Conservation (phyloP, 1,140 invertebrate genomes). For the Drosophila seguyi region DNA sequence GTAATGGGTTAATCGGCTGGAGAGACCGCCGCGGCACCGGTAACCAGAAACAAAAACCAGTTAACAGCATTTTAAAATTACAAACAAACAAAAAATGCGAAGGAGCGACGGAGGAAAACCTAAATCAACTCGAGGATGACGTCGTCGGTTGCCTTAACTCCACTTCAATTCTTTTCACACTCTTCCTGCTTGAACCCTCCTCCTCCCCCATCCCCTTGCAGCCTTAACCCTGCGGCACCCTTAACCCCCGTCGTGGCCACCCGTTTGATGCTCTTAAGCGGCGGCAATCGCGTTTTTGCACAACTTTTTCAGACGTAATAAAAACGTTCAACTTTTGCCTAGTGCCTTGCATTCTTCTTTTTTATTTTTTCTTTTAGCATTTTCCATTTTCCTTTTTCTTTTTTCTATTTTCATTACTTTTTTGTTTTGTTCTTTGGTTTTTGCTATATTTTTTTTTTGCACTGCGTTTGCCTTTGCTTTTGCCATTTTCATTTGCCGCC, state of each 20-base stretch:
- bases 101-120: conserved; percentile 32
- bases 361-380: neutral
- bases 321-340: conserved; percentile 79
- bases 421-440: conserved; percentile 27
- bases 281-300: conserved; percentile 80
- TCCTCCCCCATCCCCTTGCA: neutral
- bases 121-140: conserved; percentile 68
- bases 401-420: conserved; percentile 21
- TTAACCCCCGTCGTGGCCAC: conserved; percentile 5
- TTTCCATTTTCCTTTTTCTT: conserved; percentile 26
- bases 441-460: conserved; percentile 19
- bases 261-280: conserved; percentile 69
- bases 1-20: conserved; percentile 29
- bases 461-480: conserved; percentile 43
- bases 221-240: conserved; percentile 14
- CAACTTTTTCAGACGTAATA: conserved; percentile 79
- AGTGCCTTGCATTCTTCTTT: conserved; percentile 40
- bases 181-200: neutral
- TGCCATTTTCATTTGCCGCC: conserved; percentile 78
- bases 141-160: conserved; percentile 42
- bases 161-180: conserved; percentile 21
- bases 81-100: conserved; percentile 62
- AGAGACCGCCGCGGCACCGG: neutral
- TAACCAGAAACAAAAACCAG: conserved; percentile 40
- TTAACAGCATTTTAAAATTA: conserved; percentile 72